phyloP scores from a whole-genome alignment of 1,140 invertebrate genomes.

The Pseudomyrmex dendroicus region DNA sequence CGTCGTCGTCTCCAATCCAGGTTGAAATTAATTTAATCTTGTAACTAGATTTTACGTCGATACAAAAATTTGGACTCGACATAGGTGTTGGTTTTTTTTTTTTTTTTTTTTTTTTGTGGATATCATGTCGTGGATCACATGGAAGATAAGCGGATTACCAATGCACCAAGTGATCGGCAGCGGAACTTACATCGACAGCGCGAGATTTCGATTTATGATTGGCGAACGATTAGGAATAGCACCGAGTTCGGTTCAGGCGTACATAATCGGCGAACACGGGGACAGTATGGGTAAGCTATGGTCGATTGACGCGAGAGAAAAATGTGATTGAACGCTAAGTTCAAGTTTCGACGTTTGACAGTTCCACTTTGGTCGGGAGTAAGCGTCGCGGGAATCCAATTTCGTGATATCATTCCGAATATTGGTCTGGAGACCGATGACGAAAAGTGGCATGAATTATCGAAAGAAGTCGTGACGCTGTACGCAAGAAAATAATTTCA shows the following conservation, averaged over 20 bases:
- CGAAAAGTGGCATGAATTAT: constrained; percentile 86
- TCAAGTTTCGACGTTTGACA: constrained; percentile 67
- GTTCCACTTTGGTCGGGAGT: constrained; percentile 89
- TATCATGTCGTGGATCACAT: constrained; percentile 88
- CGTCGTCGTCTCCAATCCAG: constrained; percentile 87
- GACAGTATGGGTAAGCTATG: constrained; percentile 86
- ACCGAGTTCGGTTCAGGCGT: constrained; percentile 86
- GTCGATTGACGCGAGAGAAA: constrained; percentile 26
- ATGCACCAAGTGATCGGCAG: constrained; percentile 87
- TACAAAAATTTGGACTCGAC: not conserved
- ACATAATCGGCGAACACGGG: constrained; percentile 89
- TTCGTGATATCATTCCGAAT: constrained; percentile 86
- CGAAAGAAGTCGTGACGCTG: constrained; percentile 86
- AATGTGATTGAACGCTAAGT: constrained; percentile 49
- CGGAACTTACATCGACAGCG: constrained; percentile 88
- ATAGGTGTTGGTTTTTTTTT: too few relatives aligned
- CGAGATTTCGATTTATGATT: constrained; percentile 87
- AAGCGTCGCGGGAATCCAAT: constrained; percentile 87
- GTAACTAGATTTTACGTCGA: not conserved
- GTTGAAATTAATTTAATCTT: constrained; percentile 75
- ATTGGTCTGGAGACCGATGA: constrained; percentile 85
- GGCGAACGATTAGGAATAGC: constrained; percentile 86
- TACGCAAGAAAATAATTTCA: constrained; percentile 67
- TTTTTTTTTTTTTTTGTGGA: constrained; percentile 84
- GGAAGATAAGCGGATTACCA: constrained; percentile 89